Base-by-base conservation (phyloP, 1,140 invertebrate species). In the Teleogryllus occipitalis region DNA sequence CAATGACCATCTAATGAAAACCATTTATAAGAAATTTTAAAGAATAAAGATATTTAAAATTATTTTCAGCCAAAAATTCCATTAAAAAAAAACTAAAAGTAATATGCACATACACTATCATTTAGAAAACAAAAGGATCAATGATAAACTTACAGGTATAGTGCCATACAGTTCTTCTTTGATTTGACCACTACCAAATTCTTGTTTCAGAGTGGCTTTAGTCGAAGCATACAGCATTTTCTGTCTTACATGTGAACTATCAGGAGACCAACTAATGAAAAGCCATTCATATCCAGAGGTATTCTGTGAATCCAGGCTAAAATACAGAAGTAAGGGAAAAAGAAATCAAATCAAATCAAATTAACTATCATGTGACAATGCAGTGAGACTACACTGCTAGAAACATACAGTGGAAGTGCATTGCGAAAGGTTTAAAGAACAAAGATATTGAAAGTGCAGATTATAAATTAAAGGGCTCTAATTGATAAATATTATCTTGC, bases 181-280 rank as follows among this genome's bases (percentile, higher is more conserved):
- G 81, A 99, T 97, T 85, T 89, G 95, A 79, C 88, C 93, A 86
- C 89, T 91, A 22, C 97, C 97, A 89, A 99, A 99, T 87, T 99
- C 97, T 83, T 93, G 93, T 87, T 99, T 99, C 4, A 99, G 87
- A 3, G 98, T 99, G 6, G 98, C 96, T 88, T 98, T 97, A 0
- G 98, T 99, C 0, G 97, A 98, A 0, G 98, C 98, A 86, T 99
- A 99, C 49, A 99, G 89, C 98, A 99, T 99, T 88, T 99, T 99
- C 84, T 99, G 93, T 81, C 97, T 89, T 7, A 97, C 92, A 10
- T 92, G 91, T 12, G 97, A 93, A 82, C 90, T 91, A 84, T 99
- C 97, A 7, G 97, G 97, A 39, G 94, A 96, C 95, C 96, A 99
- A 82, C 93, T 95, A 75, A 99, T 94, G 15, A 99, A 90, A 0